Evolutionary conservation across 1,140 invertebrate species (phyloP).

Genomic region (Vollenhovia emeryi): DNA sequence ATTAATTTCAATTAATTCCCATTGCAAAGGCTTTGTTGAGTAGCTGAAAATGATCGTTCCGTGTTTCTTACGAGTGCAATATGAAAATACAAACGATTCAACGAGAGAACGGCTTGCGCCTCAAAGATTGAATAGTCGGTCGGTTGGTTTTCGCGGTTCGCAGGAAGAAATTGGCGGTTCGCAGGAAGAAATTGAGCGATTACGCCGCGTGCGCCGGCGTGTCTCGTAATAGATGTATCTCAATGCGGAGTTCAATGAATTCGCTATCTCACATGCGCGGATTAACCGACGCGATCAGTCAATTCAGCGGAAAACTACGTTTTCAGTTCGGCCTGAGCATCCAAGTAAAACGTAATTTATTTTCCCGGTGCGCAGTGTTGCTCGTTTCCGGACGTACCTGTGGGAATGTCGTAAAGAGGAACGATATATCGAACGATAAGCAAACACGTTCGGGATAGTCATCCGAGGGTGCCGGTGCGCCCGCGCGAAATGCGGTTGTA

Average conservation of each 20-base stretch:
- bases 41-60: background rate
- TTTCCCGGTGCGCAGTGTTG: slow-evolving; percentile 9
- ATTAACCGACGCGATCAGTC: background rate
- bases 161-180: too few relatives aligned
- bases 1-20: background rate
- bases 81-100: background rate
- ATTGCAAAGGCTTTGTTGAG: background rate
- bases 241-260: background rate
- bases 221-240: background rate
- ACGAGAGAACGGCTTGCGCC: background rate
- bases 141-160: background rate
- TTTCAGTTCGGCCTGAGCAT: background rate
- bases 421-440: slow-evolving; percentile 33
- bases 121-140: background rate
- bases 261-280: background rate
- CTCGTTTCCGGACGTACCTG: background rate
- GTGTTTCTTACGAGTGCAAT: background rate
- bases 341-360: slow-evolving; percentile 48
- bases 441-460: slow-evolving; percentile 49
- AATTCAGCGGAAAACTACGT: slow-evolving; percentile 18
- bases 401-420: slow-evolving; percentile 35
- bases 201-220: too few relatives aligned
- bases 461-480: background rate
- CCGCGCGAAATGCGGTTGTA: slow-evolving; percentile 15
- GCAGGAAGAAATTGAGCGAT: background rate